These are phyloP conservation scores for Thymelicus acteon DNA, from an alignment of 2,888 invertebrate species.

Conservation along the genomic window DNA sequence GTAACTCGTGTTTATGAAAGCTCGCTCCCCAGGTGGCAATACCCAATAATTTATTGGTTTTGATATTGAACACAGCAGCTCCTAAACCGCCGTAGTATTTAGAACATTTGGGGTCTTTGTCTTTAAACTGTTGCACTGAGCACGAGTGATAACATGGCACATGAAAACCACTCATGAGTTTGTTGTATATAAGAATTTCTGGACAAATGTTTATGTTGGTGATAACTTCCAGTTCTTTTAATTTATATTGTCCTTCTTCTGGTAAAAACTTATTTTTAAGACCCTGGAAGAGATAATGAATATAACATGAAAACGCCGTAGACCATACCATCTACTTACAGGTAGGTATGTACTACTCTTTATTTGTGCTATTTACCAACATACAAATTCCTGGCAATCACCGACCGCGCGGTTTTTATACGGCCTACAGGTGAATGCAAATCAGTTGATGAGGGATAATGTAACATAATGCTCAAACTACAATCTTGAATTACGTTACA, in stretches of 20 bases:
- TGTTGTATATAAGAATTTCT: slow-evolving; percentile 48
- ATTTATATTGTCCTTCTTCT: slow-evolving; percentile 42
- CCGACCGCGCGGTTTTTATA: no score
- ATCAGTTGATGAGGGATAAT: no score
- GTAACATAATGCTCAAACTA: no score
- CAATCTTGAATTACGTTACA: no score
- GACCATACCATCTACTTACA: no score
- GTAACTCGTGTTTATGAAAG: slow-evolving; percentile 48
- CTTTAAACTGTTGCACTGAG: slow-evolving; percentile 44
- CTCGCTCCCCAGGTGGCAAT: slow-evolving; percentile 64
- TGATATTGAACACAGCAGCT: slow-evolving; percentile 54
- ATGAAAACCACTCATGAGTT: slow-evolving; percentile 46
- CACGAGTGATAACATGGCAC: slow-evolving; percentile 70
- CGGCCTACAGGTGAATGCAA: no score
- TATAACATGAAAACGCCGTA: no score
- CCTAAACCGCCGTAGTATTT: slow-evolving; percentile 63
- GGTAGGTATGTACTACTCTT: neutral
- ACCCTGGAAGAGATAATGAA: slow-evolving; percentile 47
- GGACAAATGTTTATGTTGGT: slow-evolving; percentile 55
- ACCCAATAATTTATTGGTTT: slow-evolving; percentile 55
- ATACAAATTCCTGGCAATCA: no score
- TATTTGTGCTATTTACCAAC: no score
- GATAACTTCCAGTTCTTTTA: slow-evolving; percentile 54
- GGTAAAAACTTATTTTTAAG: slow-evolving; percentile 37
- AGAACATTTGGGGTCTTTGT: slow-evolving; percentile 43